Base-by-base conservation (phyloP, 1,140 invertebrate genomes). In the Elysia chlorotica region DNA sequence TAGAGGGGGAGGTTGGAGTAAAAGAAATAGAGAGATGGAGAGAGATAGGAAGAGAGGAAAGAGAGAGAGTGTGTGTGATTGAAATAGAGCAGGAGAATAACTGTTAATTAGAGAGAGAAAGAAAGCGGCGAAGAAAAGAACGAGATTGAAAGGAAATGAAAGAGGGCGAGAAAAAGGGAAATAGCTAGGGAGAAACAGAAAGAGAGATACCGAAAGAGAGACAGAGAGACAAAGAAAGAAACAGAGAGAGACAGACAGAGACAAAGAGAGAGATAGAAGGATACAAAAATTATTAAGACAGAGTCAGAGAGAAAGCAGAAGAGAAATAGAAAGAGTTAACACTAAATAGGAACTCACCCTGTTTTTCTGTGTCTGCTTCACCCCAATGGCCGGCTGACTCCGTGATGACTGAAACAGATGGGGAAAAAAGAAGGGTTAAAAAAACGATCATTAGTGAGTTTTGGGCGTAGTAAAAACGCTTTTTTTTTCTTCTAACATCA, bases 311-410 rank as follows among this genome's bases (percentile, higher is more conserved):
- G 14, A 6, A 21, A 31, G 17, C 2, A 61, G 23, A 28, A 17
- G 23, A n/a, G 14, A 3, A 59, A n/a, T 57, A n/a, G n/a, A n/a
- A n/a, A n/a, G n/a, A n/a, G n/a, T n/a, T n/a, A n/a, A n/a, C n/a
- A n/a, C n/a, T n/a, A 67, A 38, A 25, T 35, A 30, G 19, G 14
- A 23, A 82, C 92, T 92, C 88, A 93, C 92, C 90, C 92, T 89
- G 48, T 91, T 87, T 87, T 93, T 93, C n/a, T 92, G 90, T 54
- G 92, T 92, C 81, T 93, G 92, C 79, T 93, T 93, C 67, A 93
- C 80, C 71, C 92, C 92, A 76, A 93, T 93, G 33, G 92, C 92
- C 48, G 92, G 92, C 78, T 93, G 92, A 82, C 92, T 93, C 79
- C 92, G 87, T 80, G 92, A 92, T 76, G 92, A 92, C 92, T 93